A percentile compares a stretch with the other conserved stretches of the same genome.
Conservation (phyloP, 2,797 vertebrate genomes). For the Rhyacichthys aspro region DNA sequence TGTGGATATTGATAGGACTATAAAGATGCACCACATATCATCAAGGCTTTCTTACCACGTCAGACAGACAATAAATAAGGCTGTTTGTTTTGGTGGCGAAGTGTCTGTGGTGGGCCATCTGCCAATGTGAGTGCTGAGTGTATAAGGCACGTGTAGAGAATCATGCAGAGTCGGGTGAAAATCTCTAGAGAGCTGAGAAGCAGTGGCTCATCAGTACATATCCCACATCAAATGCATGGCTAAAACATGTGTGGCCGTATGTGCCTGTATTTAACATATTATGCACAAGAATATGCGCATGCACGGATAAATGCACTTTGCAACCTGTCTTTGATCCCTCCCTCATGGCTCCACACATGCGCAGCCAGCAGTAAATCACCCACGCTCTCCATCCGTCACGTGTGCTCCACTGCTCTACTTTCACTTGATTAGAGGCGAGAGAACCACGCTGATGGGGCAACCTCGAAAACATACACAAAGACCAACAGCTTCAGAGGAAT, state of each 20-base stretch:
- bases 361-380: constrained; percentile 51
- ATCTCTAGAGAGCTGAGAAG: constrained; percentile 52
- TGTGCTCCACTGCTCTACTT: constrained; percentile 78
- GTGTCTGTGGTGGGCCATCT: constrained; percentile 32
- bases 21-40: too few relatives aligned
- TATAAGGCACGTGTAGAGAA: constrained; percentile 58
- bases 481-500: neutral
- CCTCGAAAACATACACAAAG: constrained; percentile 6
- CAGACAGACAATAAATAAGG: constrained; percentile 11
- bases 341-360: constrained; percentile 54
- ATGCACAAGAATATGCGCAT: constrained; percentile 8
- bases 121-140: constrained; percentile 34
- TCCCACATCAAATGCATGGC: constrained; percentile 12
- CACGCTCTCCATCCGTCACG: constrained; percentile 62
- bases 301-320: constrained; percentile 23
- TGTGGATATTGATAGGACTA: too few relatives aligned
- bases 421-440: constrained; percentile 47
- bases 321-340: constrained; percentile 47
- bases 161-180: constrained; percentile 48
- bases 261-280: neutral
- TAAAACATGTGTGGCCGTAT: neutral
- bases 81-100: constrained; percentile 21
- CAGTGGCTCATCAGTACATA: constrained; percentile 30
- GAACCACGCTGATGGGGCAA: constrained; percentile 40
- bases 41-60: neutral